phyloP scores from a whole-genome alignment of 2,888 invertebrate genomes.

The Drosophila mercatorum region DNA sequence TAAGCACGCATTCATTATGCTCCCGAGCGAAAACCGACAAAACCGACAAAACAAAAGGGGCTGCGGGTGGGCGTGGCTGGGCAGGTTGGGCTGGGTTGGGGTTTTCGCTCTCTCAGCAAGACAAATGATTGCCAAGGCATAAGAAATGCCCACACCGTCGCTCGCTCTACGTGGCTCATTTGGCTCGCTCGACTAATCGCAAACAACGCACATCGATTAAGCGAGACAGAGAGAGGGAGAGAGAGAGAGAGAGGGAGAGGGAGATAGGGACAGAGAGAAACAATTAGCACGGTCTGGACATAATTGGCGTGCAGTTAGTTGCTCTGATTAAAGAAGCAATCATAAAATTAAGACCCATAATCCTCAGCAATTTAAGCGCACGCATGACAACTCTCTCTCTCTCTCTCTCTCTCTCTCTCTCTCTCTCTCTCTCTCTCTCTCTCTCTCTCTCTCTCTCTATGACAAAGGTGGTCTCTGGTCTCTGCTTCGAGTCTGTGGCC shows the following conservation, averaged over 20 bases:
- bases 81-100: neutral
- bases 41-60: slow-evolving; percentile 1
- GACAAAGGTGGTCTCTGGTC: slow-evolving; percentile 12
- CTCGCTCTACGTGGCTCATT: slow-evolving; percentile 64
- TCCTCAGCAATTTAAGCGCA: slow-evolving; percentile 73
- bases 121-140: slow-evolving; percentile 21
- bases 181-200: slow-evolving; percentile 61
- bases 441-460: neutral
- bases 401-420: neutral
- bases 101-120: neutral
- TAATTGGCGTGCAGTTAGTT: slow-evolving; percentile 76
- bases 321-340: slow-evolving; percentile 78
- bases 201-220: slow-evolving; percentile 68
- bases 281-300: slow-evolving; percentile 73
- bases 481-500: slow-evolving; percentile 2
- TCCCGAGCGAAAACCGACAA: slow-evolving; percentile 15
- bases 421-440: neutral
- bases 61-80: neutral
- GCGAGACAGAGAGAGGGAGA: neutral
- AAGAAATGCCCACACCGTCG: neutral
- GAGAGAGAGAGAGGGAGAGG: neutral
- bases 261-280: slow-evolving; percentile 54
- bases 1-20: slow-evolving; percentile 75
- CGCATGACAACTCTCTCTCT: slow-evolving; percentile 35
- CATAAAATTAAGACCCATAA: slow-evolving; percentile 79